phyloP scores from a whole-genome alignment of 2,888 invertebrate species.

The Diadromus collaris region DNA sequence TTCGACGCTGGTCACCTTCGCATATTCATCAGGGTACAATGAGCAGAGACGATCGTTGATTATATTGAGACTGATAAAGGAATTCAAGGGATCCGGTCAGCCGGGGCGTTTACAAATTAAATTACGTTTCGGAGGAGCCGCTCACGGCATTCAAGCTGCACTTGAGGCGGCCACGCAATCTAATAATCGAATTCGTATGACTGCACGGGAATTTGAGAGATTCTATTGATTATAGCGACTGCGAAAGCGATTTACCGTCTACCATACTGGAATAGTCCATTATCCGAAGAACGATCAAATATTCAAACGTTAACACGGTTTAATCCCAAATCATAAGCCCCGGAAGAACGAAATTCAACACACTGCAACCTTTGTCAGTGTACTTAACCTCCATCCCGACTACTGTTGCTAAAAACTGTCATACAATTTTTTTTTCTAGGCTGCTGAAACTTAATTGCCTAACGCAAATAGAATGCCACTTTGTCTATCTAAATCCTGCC shows the following conservation, averaged over 20 bases:
- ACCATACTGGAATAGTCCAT: slow-evolving; percentile 31
- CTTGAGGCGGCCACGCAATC: slow-evolving; percentile 21
- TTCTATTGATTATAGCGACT: slow-evolving; percentile 39
- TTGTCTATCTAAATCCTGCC: too few species aligned
- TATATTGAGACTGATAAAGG: slow-evolving; percentile 44
- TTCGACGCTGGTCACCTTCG: background rate
- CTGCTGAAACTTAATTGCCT: too few species aligned
- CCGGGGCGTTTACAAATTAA: slow-evolving; percentile 6
- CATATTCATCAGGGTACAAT: slow-evolving; percentile 19
- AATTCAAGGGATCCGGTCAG: slow-evolving; percentile 45
- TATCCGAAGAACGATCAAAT: slow-evolving; percentile 24
- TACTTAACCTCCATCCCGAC: background rate
- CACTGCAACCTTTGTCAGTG: background rate
- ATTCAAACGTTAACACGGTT: background rate
- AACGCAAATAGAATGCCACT: too few species aligned
- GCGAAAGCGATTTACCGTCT: background rate
- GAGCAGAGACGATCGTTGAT: slow-evolving; percentile 33
- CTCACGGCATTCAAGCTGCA: slow-evolving; percentile 29
- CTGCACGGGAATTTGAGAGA: slow-evolving; percentile 25
- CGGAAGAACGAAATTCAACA: background rate
- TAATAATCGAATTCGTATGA: slow-evolving; percentile 54
- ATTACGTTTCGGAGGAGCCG: slow-evolving; percentile 13
- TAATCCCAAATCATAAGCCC: background rate
- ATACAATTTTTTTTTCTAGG: too few species aligned
- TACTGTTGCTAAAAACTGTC: too few species aligned